Evolutionary conservation across 2,888 invertebrate genomes (phyloP), one percentile per base, ranked within the genome.

Genomic region (Tuberolachnus salignus): DNA sequence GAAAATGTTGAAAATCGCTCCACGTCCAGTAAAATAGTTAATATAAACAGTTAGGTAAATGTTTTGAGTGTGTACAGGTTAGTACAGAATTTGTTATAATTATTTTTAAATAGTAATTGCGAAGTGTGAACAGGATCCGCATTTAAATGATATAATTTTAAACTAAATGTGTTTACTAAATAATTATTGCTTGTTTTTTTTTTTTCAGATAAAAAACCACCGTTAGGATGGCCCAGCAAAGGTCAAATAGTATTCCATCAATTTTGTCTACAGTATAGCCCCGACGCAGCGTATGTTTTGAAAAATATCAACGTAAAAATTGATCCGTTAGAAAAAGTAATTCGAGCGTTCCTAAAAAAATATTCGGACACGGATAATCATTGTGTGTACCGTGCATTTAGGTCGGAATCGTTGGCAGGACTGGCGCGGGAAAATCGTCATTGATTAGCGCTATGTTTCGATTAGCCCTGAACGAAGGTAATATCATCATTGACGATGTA

Each of bases 361-460:
- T 16, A 59, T 46, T 23, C 6, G 6, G 34, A 4, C 6, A 6
- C 34, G n/a, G n/a, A 4, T 34, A 34, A 34, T 34, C 3, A 6
- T 34, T 3, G 3, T 34, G 34, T 34, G 34, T 34, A 34, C 6
- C 34, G 34, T 34, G 6, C 34, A 34, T 53, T 13, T 85, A 93
- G 91, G 89, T 93, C 80, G 93, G 93, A 14, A 91, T 93, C 82
- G 92, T 93, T 8, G 94, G 94, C 1, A 88, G 94, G 74, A 94
- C 94, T 0, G 94, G 94, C 1, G 94, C 94, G 1, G 94, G 94
- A 0, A 93, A 93, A 85, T 92, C 92, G 0, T 92, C 92, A 0
- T 86, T 93, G 16, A 91, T 93, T 81, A 89, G 92, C 0, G 92
- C 93, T 0, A 85, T 95, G 75, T 94, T 94, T 86, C 92, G 96